A percentile compares a stretch with the other conserved stretches of the same genome.
Evolutionary conservation across 2,888 invertebrate species (phyloP).

Genomic region (Balanococcus diminutus): DNA sequence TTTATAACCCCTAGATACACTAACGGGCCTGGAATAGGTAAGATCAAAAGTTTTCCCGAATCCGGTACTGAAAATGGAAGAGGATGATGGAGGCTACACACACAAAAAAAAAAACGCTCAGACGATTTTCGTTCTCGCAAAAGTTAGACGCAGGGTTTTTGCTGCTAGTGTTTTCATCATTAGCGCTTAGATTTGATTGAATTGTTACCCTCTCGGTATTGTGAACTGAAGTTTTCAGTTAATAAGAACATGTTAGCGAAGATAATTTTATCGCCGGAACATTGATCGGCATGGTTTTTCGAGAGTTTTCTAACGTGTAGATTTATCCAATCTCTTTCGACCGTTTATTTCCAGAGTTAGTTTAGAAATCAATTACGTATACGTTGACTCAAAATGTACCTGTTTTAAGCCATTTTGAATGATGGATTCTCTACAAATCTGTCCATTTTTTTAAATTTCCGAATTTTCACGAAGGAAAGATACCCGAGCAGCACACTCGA

Average conservation of each 20-base stretch:
- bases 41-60: background rate
- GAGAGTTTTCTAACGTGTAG: background rate
- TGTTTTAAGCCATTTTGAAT: no score
- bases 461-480: no score
- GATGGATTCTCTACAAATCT: no score
- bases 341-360: no score
- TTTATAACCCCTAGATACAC: conserved; percentile 11
- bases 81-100: background rate
- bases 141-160: background rate
- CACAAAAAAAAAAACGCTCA: background rate
- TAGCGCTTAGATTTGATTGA: conserved; percentile 11
- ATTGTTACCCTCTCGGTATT: background rate
- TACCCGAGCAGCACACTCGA: no score
- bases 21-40: background rate
- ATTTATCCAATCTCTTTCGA: no score
- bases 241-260: background rate
- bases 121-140: background rate
- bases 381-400: no score
- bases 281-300: background rate
- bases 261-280: background rate
- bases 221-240: conserved; percentile 11
- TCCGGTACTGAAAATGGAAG: background rate
- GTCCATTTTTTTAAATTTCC: no score
- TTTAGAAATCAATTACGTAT: no score
- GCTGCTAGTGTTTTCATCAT: background rate